Percentiles rank a stretch among this genome's conserved stretches.
phyloP scores from a whole-genome alignment of 2,113 vertebrate genomes.

The Loxodonta africana region DNA sequence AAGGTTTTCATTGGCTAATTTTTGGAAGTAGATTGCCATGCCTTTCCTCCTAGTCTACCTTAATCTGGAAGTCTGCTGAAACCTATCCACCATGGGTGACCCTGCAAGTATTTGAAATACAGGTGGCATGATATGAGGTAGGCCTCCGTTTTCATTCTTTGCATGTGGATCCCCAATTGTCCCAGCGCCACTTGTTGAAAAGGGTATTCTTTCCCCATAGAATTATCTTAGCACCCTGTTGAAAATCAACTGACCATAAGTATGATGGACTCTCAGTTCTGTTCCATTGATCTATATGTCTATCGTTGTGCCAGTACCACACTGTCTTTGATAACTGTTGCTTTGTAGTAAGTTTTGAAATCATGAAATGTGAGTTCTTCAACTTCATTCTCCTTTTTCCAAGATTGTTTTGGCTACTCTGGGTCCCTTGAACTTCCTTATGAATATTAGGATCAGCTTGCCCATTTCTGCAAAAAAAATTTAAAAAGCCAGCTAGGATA shows the following conservation, averaged over 20 bases:
- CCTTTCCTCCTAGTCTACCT: not conserved
- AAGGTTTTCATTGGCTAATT: not conserved
- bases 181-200: constrained; percentile 2
- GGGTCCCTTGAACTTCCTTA: not conserved
- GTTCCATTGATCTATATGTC: not conserved
- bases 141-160: not conserved
- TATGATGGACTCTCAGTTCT: not conserved
- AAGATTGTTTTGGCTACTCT: not conserved
- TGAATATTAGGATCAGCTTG: not conserved
- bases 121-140: not conserved
- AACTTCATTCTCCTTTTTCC: not conserved
- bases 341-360: not conserved
- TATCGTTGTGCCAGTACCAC: not conserved
- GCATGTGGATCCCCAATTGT: not conserved
- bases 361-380: not conserved
- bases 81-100: not conserved
- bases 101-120: not conserved
- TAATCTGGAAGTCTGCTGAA: not conserved
- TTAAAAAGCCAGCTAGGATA: not conserved
- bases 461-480: constrained; percentile 26
- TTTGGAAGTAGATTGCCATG: not conserved
- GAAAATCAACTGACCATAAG: not conserved
- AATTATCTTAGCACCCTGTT: not conserved
- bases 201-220: not conserved
- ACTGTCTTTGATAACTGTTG: not conserved